A percentile compares a stretch with the other conserved stretches of the same genome.
Evolutionary conservation across 2,888 invertebrate species (phyloP).

Genomic region (Lepidonotus clava): DNA sequence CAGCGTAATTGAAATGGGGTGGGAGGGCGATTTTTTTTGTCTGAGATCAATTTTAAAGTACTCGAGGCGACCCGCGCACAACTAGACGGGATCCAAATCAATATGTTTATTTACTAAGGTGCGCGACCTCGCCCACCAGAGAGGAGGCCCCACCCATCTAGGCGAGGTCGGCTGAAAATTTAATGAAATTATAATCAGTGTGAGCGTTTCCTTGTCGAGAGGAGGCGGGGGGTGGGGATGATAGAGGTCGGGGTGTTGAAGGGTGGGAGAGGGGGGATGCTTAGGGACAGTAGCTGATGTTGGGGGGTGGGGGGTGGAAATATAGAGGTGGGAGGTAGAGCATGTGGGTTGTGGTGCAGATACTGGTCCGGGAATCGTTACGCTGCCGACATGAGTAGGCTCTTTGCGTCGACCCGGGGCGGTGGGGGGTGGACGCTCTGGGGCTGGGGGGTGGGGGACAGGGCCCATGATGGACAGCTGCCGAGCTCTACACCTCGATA

Average conservation of each 20-base stretch:
- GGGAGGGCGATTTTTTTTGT: not conserved
- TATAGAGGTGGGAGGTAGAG: not conserved
- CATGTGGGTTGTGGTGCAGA: not conserved
- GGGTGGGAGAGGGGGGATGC: not conserved
- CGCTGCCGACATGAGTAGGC: too few species aligned
- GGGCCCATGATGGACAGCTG: too few species aligned
- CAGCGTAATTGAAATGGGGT: not conserved
- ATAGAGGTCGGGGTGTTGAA: not conserved
- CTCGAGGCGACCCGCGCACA: conserved; percentile 11
- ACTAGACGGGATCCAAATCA: conserved; percentile 43
- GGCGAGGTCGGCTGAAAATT: conserved; percentile 34
- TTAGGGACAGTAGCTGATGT: too few species aligned
- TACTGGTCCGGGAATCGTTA: not conserved
- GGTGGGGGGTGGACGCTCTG: not conserved
- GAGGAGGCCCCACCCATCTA: conserved; percentile 31
- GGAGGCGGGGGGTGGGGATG: not conserved
- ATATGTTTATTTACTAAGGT: conserved; percentile 54
- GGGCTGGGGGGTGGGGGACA: not conserved
- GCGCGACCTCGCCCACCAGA: conserved; percentile 7
- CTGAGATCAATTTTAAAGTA: conserved; percentile 51
- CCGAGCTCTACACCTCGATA: too few species aligned
- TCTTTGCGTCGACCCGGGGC: not conserved
- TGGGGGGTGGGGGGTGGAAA: not conserved
- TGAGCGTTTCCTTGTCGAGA: conserved; percentile 43
- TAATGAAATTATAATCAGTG: conserved; percentile 51